Percentiles rank a stretch among this genome's conserved stretches.
phyloP scores from a whole-genome alignment of 2,888 invertebrate species.

The Dolichopus griseipennis region DNA sequence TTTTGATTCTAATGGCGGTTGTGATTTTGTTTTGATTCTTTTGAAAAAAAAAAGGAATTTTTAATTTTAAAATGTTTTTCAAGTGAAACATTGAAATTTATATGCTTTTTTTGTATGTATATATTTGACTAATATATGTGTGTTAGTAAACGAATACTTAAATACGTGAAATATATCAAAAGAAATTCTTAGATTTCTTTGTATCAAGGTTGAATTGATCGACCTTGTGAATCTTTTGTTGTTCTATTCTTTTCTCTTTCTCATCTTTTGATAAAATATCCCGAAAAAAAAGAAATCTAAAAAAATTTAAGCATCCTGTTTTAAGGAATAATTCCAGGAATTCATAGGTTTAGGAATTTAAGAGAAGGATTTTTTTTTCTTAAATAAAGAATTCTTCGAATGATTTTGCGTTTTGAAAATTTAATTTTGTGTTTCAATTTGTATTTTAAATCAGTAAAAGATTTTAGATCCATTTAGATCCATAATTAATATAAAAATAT shows the following conservation, averaged over 20 bases:
- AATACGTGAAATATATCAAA: not conserved
- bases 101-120: not conserved
- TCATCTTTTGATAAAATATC: not conserved
- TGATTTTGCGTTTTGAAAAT: no score
- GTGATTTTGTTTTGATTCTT: not conserved
- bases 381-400: no score
- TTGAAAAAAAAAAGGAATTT: not conserved
- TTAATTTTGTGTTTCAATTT: no score
- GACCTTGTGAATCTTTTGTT: not conserved
- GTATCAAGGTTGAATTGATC: not conserved
- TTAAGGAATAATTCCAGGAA: not conserved
- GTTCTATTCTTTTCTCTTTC: not conserved
- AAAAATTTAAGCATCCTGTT: not conserved
- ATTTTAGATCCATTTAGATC: no score
- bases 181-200: not conserved
- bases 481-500: no score
- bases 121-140: not conserved
- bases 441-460: no score
- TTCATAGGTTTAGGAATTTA: no score
- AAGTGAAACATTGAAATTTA: not conserved
- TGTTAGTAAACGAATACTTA: not conserved
- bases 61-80: not conserved
- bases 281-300: not conserved
- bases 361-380: no score
- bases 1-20: slow-evolving; percentile 1